Evolutionary conservation across 1,140 invertebrate genomes (phyloP), one percentile per base, ranked within the genome.

Genomic region (Tetragonula clypearis): DNA sequence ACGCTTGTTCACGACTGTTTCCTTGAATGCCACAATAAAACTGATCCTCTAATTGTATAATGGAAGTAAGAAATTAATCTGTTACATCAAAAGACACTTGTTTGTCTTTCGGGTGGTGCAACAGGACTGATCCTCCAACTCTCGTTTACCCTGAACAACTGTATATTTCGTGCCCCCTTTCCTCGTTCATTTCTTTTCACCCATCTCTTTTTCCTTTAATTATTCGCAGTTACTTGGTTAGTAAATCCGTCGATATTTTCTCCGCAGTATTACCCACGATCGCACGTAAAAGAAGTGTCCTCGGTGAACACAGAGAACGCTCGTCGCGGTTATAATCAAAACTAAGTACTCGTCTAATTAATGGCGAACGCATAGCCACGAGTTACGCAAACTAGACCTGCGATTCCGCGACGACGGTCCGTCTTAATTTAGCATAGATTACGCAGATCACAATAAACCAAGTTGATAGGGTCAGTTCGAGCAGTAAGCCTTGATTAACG

Each of bases 381-480:
- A 30, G 83, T 86, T 88, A 86, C 86, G 79, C 79, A 86, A 91
- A 90, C 84, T 77, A 89, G 81, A 89, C 81, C 73, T 68, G 89
- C 84, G 88, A 89, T 86, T 89, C 88, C 86, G 84, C 86, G 88
- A 87, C 84, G 86, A 88, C 88, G 90, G 91, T 91, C 92, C 89
- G 90, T 94, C 93, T 94, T 93, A 92, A 94, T 94, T 94, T 93
- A 93, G 89, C 91, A 91, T 93, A 94, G 93, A 94, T 94, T 94
- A 94, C 93, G 88, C 90, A 90, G 93, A 94, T 94, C 93, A 93
- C 93, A 94, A 94, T 94, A 94, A 94, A 94, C 93, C 92, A 93
- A 94, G 91, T 92, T 92, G 93, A 93, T 92, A 93, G 94, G 94
- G 94, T 94, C 93, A 94, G 92, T 93, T 90, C 89, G 82, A 92